A percentile compares a stretch with the other conserved stretches of the same genome.
Conservation (phyloP, 2,113 vertebrate genomes). For the Oreotrochilus melanogaster region DNA sequence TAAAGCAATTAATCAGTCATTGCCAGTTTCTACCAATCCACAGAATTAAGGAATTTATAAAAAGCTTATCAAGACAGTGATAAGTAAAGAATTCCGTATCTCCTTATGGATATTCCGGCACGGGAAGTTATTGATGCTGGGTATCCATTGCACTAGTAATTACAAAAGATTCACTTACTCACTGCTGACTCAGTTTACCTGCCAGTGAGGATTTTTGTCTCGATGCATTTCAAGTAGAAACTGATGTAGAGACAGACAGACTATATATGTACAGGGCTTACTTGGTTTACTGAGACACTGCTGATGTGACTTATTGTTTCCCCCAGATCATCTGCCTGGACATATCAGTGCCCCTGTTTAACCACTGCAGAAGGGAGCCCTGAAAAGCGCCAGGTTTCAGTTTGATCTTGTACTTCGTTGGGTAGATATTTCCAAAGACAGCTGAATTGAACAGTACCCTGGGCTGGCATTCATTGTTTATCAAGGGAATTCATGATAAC, state of each 20-base stretch:
- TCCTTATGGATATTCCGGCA: background rate
- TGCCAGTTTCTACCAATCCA: background rate
- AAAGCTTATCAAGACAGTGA: background rate
- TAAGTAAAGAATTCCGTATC: background rate
- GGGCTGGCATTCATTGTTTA: background rate
- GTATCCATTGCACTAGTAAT: background rate
- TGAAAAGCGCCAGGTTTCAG: background rate
- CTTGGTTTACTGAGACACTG: background rate
- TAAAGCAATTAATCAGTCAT: background rate
- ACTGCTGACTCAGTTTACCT: background rate
- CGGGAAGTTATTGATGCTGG: background rate
- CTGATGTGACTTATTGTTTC: background rate
- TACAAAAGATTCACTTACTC: background rate
- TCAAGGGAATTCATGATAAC: background rate
- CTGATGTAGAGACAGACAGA: background rate
- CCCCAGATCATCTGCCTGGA: background rate
- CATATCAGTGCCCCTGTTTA: rapidly evolving
- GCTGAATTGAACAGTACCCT: background rate
- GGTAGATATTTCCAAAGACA: background rate
- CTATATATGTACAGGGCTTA: background rate
- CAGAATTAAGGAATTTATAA: background rate
- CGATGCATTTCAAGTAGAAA: background rate
- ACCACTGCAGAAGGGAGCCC: background rate
- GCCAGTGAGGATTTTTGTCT: background rate
- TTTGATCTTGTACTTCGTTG: background rate